Percentiles rank a stretch among this genome's conserved stretches.
These are phyloP conservation scores for Anguilla megastoma DNA, from an alignment of 2,797 vertebrate species.

Conservation along the genomic window DNA sequence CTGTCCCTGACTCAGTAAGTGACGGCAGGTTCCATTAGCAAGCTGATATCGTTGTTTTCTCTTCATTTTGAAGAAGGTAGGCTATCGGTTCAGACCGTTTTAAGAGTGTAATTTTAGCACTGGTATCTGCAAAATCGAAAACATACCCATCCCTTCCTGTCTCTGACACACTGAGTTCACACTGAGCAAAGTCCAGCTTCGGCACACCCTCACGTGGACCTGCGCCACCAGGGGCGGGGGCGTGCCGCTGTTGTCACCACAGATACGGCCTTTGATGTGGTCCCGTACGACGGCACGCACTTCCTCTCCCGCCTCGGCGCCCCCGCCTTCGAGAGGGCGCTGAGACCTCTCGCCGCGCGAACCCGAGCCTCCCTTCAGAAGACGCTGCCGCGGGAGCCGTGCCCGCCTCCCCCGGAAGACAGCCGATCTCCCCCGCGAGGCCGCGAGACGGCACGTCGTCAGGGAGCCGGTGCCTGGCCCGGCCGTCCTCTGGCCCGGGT, in stretches of 20 bases:
- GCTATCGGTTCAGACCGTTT: too few species aligned
- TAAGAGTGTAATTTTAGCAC: too few species aligned
- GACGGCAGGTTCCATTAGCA: too few species aligned
- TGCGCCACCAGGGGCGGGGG: background rate
- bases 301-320: background rate
- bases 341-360: background rate
- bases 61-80: too few species aligned
- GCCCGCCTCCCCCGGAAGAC: too few species aligned
- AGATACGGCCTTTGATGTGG: background rate
- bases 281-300: background rate
- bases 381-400: background rate
- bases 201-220: background rate
- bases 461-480: background rate
- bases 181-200: conserved; percentile 16
- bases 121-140: too few species aligned
- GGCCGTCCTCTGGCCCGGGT: background rate
- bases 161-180: background rate
- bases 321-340: background rate
- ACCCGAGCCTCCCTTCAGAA: background rate
- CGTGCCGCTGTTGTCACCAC: background rate
- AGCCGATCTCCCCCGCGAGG: background rate
- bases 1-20: background rate
- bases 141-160: background rate
- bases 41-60: too few species aligned
- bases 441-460: background rate